Evolutionary conservation across 2,113 vertebrate species (phyloP).

Genomic region (Malaclemys terrapin): DNA sequence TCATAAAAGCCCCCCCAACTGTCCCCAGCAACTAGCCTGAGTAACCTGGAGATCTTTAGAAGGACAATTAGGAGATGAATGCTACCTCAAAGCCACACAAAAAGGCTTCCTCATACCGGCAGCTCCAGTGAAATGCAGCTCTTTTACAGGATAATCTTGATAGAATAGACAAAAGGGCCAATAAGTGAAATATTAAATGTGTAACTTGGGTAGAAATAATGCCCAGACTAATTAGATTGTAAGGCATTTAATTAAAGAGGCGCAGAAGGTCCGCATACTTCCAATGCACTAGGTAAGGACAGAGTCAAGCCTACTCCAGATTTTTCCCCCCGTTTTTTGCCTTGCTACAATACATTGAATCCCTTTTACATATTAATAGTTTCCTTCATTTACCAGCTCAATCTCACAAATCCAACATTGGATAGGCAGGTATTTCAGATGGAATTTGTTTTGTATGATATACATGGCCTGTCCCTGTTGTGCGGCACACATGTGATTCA

Average conservation of each 20-base stretch:
- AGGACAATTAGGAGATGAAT: neutral
- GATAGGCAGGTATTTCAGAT: conserved; percentile 11
- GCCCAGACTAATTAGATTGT: neutral
- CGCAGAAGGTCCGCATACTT: neutral
- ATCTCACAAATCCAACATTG: neutral
- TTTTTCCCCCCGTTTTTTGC: neutral
- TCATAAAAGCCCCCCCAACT: neutral
- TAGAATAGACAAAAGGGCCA: neutral
- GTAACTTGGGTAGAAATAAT: neutral
- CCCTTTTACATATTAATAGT: neutral
- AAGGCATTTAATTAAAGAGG: neutral
- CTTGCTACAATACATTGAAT: neutral
- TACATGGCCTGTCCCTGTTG: neutral
- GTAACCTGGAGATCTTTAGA: neutral
- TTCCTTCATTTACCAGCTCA: neutral
- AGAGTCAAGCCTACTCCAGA: neutral
- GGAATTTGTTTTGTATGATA: conserved; percentile 21
- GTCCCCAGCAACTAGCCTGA: neutral
- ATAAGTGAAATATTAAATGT: neutral
- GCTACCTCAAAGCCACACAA: neutral
- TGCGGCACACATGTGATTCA: conserved; percentile 4
- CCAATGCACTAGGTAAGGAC: neutral
- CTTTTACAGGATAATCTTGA: neutral
- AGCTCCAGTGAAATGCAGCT: neutral
- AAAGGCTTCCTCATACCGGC: conserved; percentile 2